A percentile compares a stretch with the other conserved stretches of the same genome.
Evolutionary conservation across 2,797 vertebrate species (phyloP).

Genomic region (Manis crassicaudata): DNA sequence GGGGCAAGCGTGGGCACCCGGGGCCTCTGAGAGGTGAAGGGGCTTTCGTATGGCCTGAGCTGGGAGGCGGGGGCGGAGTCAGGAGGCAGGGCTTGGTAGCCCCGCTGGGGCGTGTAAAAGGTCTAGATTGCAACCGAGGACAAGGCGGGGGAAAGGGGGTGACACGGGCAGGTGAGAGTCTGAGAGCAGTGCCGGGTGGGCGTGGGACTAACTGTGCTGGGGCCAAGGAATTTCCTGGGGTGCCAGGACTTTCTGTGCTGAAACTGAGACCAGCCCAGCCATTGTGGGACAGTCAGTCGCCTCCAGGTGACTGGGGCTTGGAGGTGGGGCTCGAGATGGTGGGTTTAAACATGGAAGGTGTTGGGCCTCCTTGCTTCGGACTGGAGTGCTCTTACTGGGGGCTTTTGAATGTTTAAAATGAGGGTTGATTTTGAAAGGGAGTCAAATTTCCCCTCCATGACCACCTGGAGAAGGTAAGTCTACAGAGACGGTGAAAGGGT

Average conservation of each 20-base stretch:
- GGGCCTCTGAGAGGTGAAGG: neutral
- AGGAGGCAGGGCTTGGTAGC: neutral
- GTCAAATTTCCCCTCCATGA: neutral
- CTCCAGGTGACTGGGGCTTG: neutral
- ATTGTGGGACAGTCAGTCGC: neutral
- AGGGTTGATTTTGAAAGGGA: neutral
- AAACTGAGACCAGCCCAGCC: neutral
- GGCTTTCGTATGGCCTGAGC: neutral
- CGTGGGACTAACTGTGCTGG: neutral
- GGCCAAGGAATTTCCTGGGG: neutral
- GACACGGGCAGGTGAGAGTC: neutral
- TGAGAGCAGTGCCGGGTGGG: neutral
- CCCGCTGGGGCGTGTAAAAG: neutral
- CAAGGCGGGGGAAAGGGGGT: neutral
- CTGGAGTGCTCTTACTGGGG: neutral
- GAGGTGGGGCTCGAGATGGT: too few species aligned
- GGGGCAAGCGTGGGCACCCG: fast-evolving
- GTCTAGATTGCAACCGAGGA: neutral
- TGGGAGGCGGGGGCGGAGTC: neutral
- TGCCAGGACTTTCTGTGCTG: neutral
- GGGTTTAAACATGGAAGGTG: too few species aligned
- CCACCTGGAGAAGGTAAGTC: neutral
- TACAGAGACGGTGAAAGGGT: neutral
- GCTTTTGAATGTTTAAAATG: neutral
- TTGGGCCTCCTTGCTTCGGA: neutral